These are phyloP conservation scores for Muscicapa adusta DNA, from an alignment of 2,113 vertebrate genomes.

Conservation along the genomic window DNA sequence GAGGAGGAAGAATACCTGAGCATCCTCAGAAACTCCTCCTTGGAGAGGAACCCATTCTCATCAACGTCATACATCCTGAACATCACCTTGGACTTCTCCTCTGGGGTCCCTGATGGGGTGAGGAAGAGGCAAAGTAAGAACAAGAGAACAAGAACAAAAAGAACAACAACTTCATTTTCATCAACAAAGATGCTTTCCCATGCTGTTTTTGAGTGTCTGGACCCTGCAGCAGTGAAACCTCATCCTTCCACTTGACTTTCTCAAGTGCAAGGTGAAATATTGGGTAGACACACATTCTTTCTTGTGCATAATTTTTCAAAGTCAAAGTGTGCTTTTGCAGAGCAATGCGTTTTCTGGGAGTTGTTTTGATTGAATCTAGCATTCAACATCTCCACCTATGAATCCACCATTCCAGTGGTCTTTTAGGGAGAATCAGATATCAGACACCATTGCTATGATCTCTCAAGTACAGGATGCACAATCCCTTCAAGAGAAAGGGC, in stretches of 20 bases:
- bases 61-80: conserved; percentile 92
- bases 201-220: neutral
- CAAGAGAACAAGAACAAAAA: neutral
- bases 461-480: neutral
- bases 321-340: neutral
- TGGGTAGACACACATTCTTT: neutral
- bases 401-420: neutral
- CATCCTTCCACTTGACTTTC: neutral
- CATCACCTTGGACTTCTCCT: conserved; percentile 91
- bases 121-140: neutral
- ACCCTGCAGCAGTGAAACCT: neutral
- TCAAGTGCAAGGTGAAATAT: neutral
- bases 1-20: conserved; percentile 76
- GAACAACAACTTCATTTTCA: neutral
- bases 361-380: neutral
- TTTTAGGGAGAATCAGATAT: neutral
- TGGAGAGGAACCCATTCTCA: conserved; percentile 86
- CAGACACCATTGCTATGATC: neutral
- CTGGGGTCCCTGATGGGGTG: conserved; percentile 78
- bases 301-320: neutral
- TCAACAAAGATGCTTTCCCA: neutral
- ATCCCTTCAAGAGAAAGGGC: neutral
- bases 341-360: neutral
- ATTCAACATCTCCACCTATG: neutral
- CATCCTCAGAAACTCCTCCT: conserved; percentile 89